Base-by-base conservation (phyloP, 2,797 vertebrate species). In the Gymnocypris eckloni region DNA sequence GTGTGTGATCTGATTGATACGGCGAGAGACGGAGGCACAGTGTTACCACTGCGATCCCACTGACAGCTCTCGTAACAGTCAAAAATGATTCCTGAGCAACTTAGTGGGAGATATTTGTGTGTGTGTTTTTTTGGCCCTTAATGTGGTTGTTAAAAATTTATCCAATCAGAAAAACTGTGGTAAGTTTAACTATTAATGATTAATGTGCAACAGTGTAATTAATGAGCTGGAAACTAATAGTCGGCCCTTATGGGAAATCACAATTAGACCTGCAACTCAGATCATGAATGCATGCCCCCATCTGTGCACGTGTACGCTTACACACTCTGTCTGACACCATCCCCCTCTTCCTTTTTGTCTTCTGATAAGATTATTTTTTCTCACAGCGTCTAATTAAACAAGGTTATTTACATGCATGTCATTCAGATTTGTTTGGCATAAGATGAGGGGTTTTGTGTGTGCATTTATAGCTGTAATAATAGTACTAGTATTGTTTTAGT, bases 151-250 rank as follows among this genome's bases (percentile, higher is more conserved):
- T 95, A 96, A 96, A 97, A 95, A 95, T 95, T 88, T 91, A 96
- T 95, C 93, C 48, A 64, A 75, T 80, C 12, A 20, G 20, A 83
- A 80, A 79, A 45, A 95, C 94, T 90, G 91, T 92, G 92, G 93
- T 87, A 91, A 94, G 91, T 95, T 96, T 94, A 96, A 96, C 92
- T 92, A 96, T 97, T 97, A 96, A 97, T 96, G 95, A 95, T 96
- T 95, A 20, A 93, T 92, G 89, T 92, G 92, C 92, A 93, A 92
- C 93, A 92, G 88, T 85, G 91, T 94, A 94, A 95, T 96, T 96
- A 96, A 96, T 93, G 94, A 96, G 94, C 93, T 93, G 92, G 92
- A 95, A 94, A 93, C 92, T 93, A 94, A 93, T 91, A 90, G 91
- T 92, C 80, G 90, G 87, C 87, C 87, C 95, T 94, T 91, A 90